Percentiles rank a stretch among this genome's conserved stretches.
These are phyloP conservation scores for Tachina lurida DNA, from an alignment of 2,888 invertebrate species.

Conservation along the genomic window DNA sequence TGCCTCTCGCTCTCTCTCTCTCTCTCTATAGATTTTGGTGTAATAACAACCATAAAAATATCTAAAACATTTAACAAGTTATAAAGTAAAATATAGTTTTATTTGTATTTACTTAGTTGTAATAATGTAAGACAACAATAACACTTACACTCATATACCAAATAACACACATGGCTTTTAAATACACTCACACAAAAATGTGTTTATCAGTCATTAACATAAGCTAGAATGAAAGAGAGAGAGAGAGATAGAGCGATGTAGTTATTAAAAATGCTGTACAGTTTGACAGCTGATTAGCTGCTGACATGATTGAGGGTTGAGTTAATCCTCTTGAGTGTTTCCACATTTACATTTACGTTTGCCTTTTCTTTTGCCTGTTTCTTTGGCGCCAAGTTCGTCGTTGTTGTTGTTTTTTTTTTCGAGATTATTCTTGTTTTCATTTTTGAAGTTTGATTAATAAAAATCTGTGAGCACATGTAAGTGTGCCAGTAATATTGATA, in stretches of 20 bases:
- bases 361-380: neutral
- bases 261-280: constrained; percentile 7
- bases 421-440: neutral
- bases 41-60: constrained; percentile 51
- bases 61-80: constrained; percentile 56
- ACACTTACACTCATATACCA: neutral
- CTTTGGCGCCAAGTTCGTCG: constrained; percentile 19
- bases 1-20: neutral
- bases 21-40: constrained; percentile 18
- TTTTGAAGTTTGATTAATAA: constrained; percentile 5
- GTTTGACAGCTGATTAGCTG: constrained; percentile 19
- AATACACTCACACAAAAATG: constrained; percentile 32
- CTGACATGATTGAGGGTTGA: constrained; percentile 13
- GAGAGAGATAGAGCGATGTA: neutral
- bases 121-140: constrained; percentile 27
- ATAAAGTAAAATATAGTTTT: constrained; percentile 43
- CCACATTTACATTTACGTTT: neutral
- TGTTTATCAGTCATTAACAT: constrained; percentile 12
- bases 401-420: neutral
- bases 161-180: too few species aligned
- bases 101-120: neutral
- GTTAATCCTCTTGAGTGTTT: constrained; percentile 30
- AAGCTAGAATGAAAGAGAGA: too few species aligned
- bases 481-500: neutral
- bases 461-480: neutral